phyloP scores from a whole-genome alignment of 2,113 vertebrate species.

The Siphamia tubifer region DNA sequence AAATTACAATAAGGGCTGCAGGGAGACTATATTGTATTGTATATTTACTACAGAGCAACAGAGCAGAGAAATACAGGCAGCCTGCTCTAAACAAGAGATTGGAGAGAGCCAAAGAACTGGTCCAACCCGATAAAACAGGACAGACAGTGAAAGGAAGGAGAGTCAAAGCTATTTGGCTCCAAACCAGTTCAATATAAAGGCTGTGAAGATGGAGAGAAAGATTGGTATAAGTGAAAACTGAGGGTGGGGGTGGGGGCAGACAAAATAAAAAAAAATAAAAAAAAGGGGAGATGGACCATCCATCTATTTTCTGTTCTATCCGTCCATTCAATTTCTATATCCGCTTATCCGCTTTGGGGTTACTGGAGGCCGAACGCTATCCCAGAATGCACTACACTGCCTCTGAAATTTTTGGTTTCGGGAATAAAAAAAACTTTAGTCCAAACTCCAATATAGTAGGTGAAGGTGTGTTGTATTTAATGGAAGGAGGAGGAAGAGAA shows the following conservation, averaged over 20 bases:
- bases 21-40: slow-evolving; percentile 51
- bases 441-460: too few species aligned
- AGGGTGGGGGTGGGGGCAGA: too few species aligned
- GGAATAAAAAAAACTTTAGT: too few species aligned
- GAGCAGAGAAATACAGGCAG: slow-evolving; percentile 43
- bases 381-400: not conserved
- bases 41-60: slow-evolving; percentile 59
- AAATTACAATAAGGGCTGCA: slow-evolving; percentile 51
- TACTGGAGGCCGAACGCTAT: not conserved
- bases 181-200: slow-evolving; percentile 36
- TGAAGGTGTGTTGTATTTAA: too few species aligned
- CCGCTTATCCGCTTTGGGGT: not conserved
- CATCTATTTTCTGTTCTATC: slow-evolving; percentile 12
- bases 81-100: not conserved
- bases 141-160: slow-evolving; percentile 5
- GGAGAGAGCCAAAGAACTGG: not conserved
- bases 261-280: not conserved
- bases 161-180: slow-evolving; percentile 42
- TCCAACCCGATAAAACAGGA: slow-evolving; percentile 28
- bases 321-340: not conserved
- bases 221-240: slow-evolving; percentile 31
- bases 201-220: slow-evolving; percentile 30
- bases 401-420: too few species aligned
- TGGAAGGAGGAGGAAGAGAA: too few species aligned
- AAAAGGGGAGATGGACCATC: not conserved